Conservation (phyloP, 2,797 vertebrate genomes). For the Streptopelia turtur region DNA sequence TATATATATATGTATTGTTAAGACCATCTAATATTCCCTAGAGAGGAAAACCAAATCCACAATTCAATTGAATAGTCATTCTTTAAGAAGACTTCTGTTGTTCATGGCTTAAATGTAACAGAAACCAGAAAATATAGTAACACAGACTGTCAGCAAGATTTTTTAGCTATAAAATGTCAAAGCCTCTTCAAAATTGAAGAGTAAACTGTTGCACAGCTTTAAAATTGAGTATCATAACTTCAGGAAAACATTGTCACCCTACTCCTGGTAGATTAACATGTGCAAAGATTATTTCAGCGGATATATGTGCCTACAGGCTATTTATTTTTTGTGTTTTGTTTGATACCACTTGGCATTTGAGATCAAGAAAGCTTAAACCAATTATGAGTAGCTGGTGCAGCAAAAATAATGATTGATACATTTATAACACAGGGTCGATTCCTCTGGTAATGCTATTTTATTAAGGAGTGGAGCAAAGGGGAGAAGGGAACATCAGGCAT, state of each 20-base stretch:
- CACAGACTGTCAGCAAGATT: background rate
- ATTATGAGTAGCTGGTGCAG: slow-evolving; percentile 60
- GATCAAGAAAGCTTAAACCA: slow-evolving; percentile 48
- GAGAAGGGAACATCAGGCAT: background rate
- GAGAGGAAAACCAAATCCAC: background rate
- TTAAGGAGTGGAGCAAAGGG: background rate
- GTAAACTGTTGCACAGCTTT: background rate
- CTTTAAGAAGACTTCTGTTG: background rate
- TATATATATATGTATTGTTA: background rate
- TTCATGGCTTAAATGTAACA: background rate
- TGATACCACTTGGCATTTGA: slow-evolving; percentile 39
- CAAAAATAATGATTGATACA: slow-evolving; percentile 51
- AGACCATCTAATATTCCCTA: background rate
- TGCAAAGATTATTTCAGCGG: background rate
- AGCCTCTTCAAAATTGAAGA: background rate
- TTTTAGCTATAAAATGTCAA: slow-evolving; percentile 13
- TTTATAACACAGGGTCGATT: slow-evolving; percentile 48
- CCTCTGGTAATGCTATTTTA: slow-evolving; percentile 13
- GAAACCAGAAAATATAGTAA: background rate
- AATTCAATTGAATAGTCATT: slow-evolving; percentile 12
- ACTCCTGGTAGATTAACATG: background rate
- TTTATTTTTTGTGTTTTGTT: slow-evolving; percentile 34
- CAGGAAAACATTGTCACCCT: background rate
- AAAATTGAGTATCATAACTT: background rate
- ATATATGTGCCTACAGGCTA: background rate